Evolutionary conservation across 2,113 vertebrate species (phyloP).

Genomic region (Bubo bubo): DNA sequence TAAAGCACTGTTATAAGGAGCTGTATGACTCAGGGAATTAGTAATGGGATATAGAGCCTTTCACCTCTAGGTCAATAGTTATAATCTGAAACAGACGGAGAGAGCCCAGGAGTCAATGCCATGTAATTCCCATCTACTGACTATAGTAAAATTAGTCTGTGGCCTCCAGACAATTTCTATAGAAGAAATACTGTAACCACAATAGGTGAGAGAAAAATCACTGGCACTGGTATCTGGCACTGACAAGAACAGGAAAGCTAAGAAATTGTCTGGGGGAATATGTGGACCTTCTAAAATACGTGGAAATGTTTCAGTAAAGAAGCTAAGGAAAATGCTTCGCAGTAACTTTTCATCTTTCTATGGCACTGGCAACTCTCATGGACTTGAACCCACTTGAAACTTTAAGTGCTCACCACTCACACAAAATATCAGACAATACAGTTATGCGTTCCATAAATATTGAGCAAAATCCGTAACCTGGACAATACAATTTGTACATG

Average conservation of each 20-base stretch:
- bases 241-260: not conserved
- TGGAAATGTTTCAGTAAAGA: not conserved
- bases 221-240: not conserved
- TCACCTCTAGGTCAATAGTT: slow-evolving; percentile 26
- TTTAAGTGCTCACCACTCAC: not conserved
- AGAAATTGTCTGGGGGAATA: not conserved
- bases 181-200: not conserved
- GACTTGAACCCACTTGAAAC: not conserved
- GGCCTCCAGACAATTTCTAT: slow-evolving; percentile 14
- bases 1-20: not conserved
- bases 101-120: not conserved
- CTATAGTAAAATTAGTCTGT: not conserved
- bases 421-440: not conserved
- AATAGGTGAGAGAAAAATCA: not conserved
- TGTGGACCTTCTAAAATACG: not conserved
- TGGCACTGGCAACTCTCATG: not conserved
- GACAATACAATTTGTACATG: no score
- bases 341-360: not conserved
- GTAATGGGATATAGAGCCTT: slow-evolving; percentile 26
- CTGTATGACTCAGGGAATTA: not conserved
- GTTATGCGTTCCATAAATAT: not conserved
- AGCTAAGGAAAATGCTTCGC: not conserved
- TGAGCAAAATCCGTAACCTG: not conserved
- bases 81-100: slow-evolving; percentile 13
- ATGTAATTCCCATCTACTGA: not conserved